Evolutionary conservation across 2,888 invertebrate species (phyloP).

Genomic region (Punctoribates punctum): DNA sequence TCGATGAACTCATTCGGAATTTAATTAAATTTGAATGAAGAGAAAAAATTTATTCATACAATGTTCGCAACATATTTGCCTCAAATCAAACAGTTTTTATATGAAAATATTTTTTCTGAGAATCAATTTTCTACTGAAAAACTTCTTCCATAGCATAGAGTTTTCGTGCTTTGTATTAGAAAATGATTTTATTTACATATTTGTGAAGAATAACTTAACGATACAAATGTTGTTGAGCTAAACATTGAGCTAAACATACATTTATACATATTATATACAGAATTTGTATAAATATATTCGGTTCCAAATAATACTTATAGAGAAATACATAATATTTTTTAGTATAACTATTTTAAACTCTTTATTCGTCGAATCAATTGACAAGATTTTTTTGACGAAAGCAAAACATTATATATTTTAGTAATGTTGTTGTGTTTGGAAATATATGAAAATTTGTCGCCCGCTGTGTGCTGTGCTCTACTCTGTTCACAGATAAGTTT

Average conservation of each 20-base stretch:
- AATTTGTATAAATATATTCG: conserved; percentile 6
- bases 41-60: not conserved
- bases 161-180: conserved; percentile 35
- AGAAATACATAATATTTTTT: conserved; percentile 9
- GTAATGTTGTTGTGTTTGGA: not conserved
- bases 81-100: conserved; percentile 27
- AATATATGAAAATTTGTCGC: conserved; percentile 34
- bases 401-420: conserved; percentile 8
- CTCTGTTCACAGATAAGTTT: conserved; percentile 13
- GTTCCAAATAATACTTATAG: not conserved
- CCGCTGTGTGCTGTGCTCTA: conserved; percentile 17
- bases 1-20: conserved; percentile 27
- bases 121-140: conserved; percentile 7
- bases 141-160: not conserved
- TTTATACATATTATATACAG: conserved; percentile 29
- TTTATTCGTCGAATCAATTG: conserved; percentile 25
- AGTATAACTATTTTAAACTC: conserved; percentile 23
- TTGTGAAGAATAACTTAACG: conserved; percentile 21
- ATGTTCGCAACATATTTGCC: conserved; percentile 12
- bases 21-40: conserved; percentile 29
- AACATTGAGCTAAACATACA: conserved; percentile 1
- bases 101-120: conserved; percentile 7
- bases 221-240: conserved; percentile 1
- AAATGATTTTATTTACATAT: conserved; percentile 37
- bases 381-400: conserved; percentile 21